Evolutionary conservation across 2,113 vertebrate genomes (phyloP), one percentile per base, ranked within the genome.

Genomic region (Sialia sialis): DNA sequence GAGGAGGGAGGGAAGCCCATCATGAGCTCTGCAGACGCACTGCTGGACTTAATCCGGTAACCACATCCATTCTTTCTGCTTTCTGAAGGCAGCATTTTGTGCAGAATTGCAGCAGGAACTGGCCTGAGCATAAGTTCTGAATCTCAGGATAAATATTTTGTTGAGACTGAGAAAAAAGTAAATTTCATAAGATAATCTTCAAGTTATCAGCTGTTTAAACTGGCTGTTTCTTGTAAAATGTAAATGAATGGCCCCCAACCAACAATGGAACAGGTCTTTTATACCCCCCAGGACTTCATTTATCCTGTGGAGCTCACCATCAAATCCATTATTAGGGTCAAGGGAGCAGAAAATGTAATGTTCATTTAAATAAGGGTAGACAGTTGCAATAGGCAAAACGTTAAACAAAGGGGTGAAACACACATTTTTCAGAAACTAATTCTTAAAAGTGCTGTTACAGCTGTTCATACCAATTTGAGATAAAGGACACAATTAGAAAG

Each of bases 11-110:
- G 98, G 78, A 99, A 99, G 93, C 99, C 99, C 22, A 98, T 99
- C 95, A 99, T 99, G 98, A 99, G 99, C 97, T 99, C 99, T 15
- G 99, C 99, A 2, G 99, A 99, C 10, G 99, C 99, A 34, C 98
- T 99, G 94, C 98, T 99, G 95, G 99, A 99, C 96, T 98, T 99
- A 76, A 99, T 99, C 93, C 98, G 99, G 99, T 99, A 98, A 98
- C 63, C 2, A 36, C 58, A 30, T 13, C 14, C 14, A 14, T 60
- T 84, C 21, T 21, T 43, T 78, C 76, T 70, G 66, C 64, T 89
- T 92, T 84, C 83, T 74, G 80, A 63, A 69, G 3, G 49, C 55
- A 89, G 32, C 18, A 9, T 29, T 74, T 87, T 67, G 72, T 91
- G 62, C 20, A 6, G 44, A 74, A n/a, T n/a, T 78, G 11, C 41